phyloP scores from a whole-genome alignment of 2,113 vertebrate genomes.

The Telmatochromis bifrenatus region DNA sequence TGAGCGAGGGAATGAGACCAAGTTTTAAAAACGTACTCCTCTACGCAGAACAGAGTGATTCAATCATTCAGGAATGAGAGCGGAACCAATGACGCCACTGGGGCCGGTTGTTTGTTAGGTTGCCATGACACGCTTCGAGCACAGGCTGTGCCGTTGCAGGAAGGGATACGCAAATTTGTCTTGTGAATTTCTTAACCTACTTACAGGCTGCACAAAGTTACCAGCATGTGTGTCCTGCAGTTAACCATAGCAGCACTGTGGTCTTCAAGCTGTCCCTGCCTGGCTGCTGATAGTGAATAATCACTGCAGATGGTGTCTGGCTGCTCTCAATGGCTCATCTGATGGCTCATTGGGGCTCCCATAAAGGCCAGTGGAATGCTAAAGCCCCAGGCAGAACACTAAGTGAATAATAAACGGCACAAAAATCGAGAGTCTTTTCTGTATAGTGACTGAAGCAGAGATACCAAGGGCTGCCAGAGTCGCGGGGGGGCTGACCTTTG shows the following conservation, averaged over 20 bases:
- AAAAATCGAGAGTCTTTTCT: slow-evolving; percentile 52
- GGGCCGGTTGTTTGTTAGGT: slow-evolving; percentile 62
- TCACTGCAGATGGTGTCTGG: slow-evolving; percentile 69
- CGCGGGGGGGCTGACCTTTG: slow-evolving; percentile 59
- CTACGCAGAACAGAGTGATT: slow-evolving; percentile 47
- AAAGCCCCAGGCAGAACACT: slow-evolving; percentile 45
- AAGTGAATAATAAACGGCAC: slow-evolving; percentile 63
- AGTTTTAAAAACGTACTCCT: slow-evolving; percentile 48
- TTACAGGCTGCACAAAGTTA: not conserved
- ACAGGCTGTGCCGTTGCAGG: slow-evolving; percentile 7
- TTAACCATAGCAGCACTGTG: slow-evolving; percentile 21
- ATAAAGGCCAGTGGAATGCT: slow-evolving; percentile 67
- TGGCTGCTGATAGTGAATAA: slow-evolving; percentile 57
- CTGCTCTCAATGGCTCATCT: slow-evolving; percentile 66
- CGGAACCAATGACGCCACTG: slow-evolving; percentile 63
- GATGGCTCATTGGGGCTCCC: slow-evolving; percentile 52
- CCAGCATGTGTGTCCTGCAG: slow-evolving; percentile 18
- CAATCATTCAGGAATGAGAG: slow-evolving; percentile 66
- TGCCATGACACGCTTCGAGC: slow-evolving; percentile 48
- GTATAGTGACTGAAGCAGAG: slow-evolving; percentile 42
- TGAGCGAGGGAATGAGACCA: slow-evolving; percentile 6
- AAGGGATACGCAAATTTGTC: slow-evolving; percentile 10
- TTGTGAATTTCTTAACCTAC: slow-evolving; percentile 7
- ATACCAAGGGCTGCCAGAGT: slow-evolving; percentile 48
- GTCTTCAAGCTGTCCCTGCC: slow-evolving; percentile 49